Evolutionary conservation across 2,888 invertebrate genomes (phyloP), one percentile per base, ranked within the genome.

Genomic region (Heteromyza rotundicornis): DNA sequence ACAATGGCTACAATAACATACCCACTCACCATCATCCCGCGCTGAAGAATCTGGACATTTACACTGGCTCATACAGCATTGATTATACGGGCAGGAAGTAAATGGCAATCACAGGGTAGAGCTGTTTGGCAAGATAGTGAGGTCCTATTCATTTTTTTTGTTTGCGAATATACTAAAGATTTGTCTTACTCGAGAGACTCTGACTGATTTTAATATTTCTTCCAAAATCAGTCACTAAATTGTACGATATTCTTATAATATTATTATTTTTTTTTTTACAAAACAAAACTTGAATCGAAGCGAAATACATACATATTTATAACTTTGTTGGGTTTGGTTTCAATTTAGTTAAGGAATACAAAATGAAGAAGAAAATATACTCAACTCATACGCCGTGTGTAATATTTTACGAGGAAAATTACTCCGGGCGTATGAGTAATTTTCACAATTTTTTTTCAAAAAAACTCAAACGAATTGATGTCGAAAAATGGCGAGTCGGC

Each of bases 61-160:
- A 84, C 77, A 87, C 89, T 63, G 92, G 92, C 17, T 92, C 93
- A 3, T 94, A 94, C 81, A 87, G 89, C 66, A 89, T 93, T 67
- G 89, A 89, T 76, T 93, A 92, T 77, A 88, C 87, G 72, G 88
- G 88, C 76, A 86, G 86, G 75, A 82, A 81, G 70, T 81, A 79
- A 67, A 20, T 50, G 54, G n/a, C n/a, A n/a, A n/a, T 35, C 32
- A 55, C 49, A 40, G 51, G 52, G 24, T n/a, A 35, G 12, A 8
- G 40, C 14, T n/a, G 14, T n/a, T 58, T 12, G 36, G 5, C 40
- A 27, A 27, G 27, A 27, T 14, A 16, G 51, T 17, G 2, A 14
- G 20, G 35, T 14, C 49, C 54, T 60, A 64, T n/a, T 27, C 10
- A 27, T 27, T 27, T 27, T 27, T 40, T 40, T 14, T n/a, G 10